A percentile compares a stretch with the other conserved stretches of the same genome.
Conservation (phyloP, 1,140 invertebrate genomes). For the Drosophila ercepeae region DNA sequence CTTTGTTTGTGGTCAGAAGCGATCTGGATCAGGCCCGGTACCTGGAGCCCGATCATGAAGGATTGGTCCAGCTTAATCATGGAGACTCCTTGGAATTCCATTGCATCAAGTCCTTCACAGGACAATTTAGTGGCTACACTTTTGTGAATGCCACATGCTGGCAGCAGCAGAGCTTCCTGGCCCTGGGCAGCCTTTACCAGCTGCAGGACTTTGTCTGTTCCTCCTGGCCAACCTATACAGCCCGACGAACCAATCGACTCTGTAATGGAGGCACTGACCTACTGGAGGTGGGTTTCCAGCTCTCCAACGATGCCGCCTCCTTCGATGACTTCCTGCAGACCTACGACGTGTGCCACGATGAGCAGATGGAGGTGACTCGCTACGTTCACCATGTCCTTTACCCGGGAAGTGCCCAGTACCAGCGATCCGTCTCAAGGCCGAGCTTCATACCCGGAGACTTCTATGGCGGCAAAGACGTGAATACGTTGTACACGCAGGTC, state of each 20-base stretch:
- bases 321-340: constrained; percentile 75
- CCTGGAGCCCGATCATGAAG: constrained; percentile 53
- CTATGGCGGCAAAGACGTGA: constrained; percentile 77
- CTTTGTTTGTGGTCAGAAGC: constrained; percentile 48
- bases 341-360: constrained; percentile 84
- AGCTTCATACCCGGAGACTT: constrained; percentile 73
- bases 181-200: constrained; percentile 53
- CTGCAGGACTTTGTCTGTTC: constrained; percentile 77
- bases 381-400: constrained; percentile 83
- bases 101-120: constrained; percentile 51
- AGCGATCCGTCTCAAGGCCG: constrained; percentile 75
- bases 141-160: constrained; percentile 59
- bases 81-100: constrained; percentile 67
- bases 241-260: constrained; percentile 58
- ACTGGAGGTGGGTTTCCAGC: constrained; percentile 74
- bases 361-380: constrained; percentile 73
- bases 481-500: constrained; percentile 72
- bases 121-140: constrained; percentile 34
- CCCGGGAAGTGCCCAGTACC: constrained; percentile 70
- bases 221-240: constrained; percentile 66
- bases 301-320: constrained; percentile 5
- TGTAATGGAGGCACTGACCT: constrained; percentile 79
- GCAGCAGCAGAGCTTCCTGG: constrained; percentile 46
- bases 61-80: constrained; percentile 52
- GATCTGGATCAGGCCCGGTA: constrained; percentile 37